Conservation (phyloP, 2,888 invertebrate genomes). For the Aphodius sticticus region DNA sequence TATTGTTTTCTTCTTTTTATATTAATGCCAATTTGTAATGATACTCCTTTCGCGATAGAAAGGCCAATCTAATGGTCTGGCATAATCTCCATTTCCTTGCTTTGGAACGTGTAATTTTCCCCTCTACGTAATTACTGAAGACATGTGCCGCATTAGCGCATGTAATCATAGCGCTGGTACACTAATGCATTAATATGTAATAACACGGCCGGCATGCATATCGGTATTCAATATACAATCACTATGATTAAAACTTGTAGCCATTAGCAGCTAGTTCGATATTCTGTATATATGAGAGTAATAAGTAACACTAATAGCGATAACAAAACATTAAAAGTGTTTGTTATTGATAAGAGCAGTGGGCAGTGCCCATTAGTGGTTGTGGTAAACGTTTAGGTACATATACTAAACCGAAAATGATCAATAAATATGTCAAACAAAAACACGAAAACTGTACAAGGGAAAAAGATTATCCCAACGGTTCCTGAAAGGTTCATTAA, state of each 20-base stretch:
- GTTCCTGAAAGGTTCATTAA: neutral
- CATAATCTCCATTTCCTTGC: neutral
- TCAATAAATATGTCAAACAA: neutral
- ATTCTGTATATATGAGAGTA: neutral
- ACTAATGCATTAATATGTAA: neutral
- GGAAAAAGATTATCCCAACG: neutral
- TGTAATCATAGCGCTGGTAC: neutral
- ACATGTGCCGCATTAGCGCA: conserved; percentile 4
- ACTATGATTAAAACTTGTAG: neutral
- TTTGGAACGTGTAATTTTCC: neutral
- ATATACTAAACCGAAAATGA: too few relatives aligned
- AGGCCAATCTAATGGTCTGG: neutral
- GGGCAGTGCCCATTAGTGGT: neutral
- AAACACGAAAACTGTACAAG: neutral
- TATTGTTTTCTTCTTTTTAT: neutral
- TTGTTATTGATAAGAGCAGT: neutral
- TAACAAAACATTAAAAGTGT: neutral
- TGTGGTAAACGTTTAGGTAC: neutral
- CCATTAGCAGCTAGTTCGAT: neutral
- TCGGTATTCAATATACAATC: neutral
- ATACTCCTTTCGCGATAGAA: neutral
- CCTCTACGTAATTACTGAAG: neutral
- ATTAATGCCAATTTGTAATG: neutral
- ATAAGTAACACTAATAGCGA: neutral
- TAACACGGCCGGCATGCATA: neutral